Evolutionary conservation across 2,797 vertebrate genomes (phyloP).

Genomic region (Allobates femoralis): DNA sequence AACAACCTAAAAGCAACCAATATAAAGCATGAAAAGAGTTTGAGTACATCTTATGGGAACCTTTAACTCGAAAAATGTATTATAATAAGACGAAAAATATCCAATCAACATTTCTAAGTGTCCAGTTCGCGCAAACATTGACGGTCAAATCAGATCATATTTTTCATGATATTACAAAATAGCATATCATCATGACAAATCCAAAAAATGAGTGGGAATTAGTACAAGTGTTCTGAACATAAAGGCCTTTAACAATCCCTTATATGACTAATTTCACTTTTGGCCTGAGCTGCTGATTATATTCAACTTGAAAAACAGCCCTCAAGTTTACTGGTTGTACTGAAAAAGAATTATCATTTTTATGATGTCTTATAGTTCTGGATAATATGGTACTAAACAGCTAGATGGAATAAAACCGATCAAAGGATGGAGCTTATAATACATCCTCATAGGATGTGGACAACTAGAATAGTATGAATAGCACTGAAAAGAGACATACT

Average conservation of each 20-base stretch:
- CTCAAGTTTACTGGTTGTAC: neutral
- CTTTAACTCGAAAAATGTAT: too few relatives aligned
- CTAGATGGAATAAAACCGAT: too few relatives aligned
- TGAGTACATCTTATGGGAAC: neutral
- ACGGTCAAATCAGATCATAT: neutral
- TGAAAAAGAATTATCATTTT: neutral
- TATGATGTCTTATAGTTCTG: neutral
- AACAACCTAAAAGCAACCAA: neutral
- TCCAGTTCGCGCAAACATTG: too few relatives aligned
- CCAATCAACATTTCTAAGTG: too few relatives aligned
- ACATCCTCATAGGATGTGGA: too few relatives aligned
- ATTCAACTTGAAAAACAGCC: neutral
- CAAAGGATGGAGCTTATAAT: too few relatives aligned
- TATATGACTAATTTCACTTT: slow-evolving; percentile 2
- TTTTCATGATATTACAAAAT: neutral
- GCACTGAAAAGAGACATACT: too few relatives aligned
- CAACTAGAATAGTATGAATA: too few relatives aligned
- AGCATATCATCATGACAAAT: neutral
- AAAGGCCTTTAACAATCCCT: neutral
- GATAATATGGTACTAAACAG: neutral
- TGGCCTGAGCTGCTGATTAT: neutral
- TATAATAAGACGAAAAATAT: too few relatives aligned
- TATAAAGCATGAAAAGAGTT: neutral
- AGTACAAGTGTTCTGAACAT: neutral
- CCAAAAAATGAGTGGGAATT: neutral